phyloP scores from a whole-genome alignment of 2,113 vertebrate species.

The Perca fluviatilis region DNA sequence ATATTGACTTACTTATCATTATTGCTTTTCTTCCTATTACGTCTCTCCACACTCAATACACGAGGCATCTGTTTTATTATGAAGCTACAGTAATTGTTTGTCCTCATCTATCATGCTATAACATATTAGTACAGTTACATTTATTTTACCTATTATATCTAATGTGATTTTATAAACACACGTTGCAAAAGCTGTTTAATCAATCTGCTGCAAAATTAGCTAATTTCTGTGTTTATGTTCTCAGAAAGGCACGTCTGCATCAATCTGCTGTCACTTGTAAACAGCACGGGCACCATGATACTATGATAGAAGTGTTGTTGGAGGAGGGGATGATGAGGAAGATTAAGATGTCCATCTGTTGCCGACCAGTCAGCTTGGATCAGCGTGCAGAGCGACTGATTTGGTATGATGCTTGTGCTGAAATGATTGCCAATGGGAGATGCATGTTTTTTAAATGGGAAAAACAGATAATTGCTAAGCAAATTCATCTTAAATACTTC shows the following conservation, averaged over 20 bases:
- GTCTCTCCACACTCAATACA: background rate
- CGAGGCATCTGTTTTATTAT: background rate
- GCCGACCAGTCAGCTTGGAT: slow-evolving; percentile 34
- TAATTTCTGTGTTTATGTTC: slow-evolving; percentile 22
- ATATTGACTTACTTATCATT: background rate
- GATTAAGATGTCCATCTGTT: slow-evolving; percentile 77
- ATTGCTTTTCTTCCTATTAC: background rate
- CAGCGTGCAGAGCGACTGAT: slow-evolving; percentile 32
- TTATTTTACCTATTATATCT: background rate
- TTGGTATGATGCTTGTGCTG: slow-evolving; percentile 13
- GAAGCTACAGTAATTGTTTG: background rate
- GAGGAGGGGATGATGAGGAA: slow-evolving; percentile 57
- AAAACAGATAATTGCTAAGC: background rate
- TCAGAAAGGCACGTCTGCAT: background rate
- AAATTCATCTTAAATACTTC: slow-evolving; percentile 16
- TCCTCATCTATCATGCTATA: background rate
- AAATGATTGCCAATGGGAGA: slow-evolving; percentile 1
- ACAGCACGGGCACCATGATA: slow-evolving; percentile 30
- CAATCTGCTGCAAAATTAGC: background rate
- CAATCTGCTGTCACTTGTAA: slow-evolving; percentile 26
- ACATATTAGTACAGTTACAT: background rate
- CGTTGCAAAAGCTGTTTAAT: background rate
- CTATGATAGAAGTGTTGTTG: slow-evolving; percentile 34
- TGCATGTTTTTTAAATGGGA: background rate
- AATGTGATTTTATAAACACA: background rate